Base-by-base conservation (phyloP, 2,797 vertebrate species). In the Tympanoctomys barrerae region DNA sequence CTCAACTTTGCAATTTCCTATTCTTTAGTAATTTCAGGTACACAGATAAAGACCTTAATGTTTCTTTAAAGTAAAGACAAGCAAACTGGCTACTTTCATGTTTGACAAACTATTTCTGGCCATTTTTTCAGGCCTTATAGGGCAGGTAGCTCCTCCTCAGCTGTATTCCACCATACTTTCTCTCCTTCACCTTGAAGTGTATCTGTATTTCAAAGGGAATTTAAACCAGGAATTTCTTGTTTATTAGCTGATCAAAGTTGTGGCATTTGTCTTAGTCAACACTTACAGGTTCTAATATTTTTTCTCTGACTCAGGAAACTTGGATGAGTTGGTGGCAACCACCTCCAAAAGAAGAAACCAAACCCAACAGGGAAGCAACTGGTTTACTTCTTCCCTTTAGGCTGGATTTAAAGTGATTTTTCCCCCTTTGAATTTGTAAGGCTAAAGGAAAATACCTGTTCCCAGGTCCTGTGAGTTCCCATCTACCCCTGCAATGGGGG, bases 61-160 rank as follows among this genome's bases (percentile, higher is more conserved):
- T 93, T 93, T 66, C 95, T 96, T 96, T 97, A 96, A 97, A 89
- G 85, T 96, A 86, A 81, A 97, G 87, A 97, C 86, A 92, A 96
- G 91, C 88, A 96, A 97, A 94, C 91, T 95, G 94, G 82, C 95
- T 80, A 54, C 70, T 85, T 86, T 96, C 0, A 26, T 61, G 28
- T 91, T 93, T 97, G 97, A 96, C 97, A 96, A 97, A 95, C 10
- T 9, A 3, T 73, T 4, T 39, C 91, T 94, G 93, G 93, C 89
- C 90, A 78, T 97, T 97, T 96, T 75, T 91, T 96, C 96, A 97
- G 96, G 78, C 22, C 54, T 85, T 94, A 59, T 88, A 94, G 71
- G 82, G 36, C 89, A 97, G 93, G 89, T 85, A 93, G 33, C 28
- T 89, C 28, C 31, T 96, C 42, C 52, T 62, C 54, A 86, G 59